Conservation (phyloP, 2,797 vertebrate genomes). For the Notolabrus celidotus region DNA sequence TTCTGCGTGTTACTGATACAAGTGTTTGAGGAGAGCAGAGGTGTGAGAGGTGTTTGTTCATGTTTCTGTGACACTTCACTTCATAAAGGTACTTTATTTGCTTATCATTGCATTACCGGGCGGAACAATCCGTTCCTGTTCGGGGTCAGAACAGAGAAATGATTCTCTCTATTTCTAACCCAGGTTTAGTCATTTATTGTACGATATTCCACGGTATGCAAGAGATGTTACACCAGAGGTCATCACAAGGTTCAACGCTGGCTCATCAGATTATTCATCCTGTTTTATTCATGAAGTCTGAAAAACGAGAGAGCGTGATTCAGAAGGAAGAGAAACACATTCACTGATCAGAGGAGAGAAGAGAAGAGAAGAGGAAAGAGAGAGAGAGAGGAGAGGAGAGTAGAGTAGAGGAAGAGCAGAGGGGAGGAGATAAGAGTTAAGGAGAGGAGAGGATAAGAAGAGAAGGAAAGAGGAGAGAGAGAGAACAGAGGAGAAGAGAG, state of each 20-base stretch:
- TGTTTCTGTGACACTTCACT: slow-evolving; percentile 7
- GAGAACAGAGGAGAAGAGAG: not conserved
- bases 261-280: slow-evolving; percentile 9
- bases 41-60: slow-evolving; percentile 23
- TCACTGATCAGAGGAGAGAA: not conserved
- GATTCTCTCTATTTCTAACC: slow-evolving; percentile 6
- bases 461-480: not conserved
- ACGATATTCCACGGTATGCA: slow-evolving; percentile 5
- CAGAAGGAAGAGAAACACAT: not conserved
- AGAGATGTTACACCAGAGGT: not conserved
- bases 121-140: slow-evolving; percentile 1
- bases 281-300: not conserved
- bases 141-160: not conserved
- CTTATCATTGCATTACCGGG: not conserved
- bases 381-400: not conserved
- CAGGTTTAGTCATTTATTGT: slow-evolving; percentile 11
- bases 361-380: slow-evolving; percentile 1
- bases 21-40: not conserved
- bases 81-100: not conserved
- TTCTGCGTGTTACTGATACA: not conserved
- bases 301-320: not conserved
- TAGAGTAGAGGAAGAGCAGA: not conserved
- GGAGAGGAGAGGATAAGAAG: too few species aligned
- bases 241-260: not conserved
- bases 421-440: not conserved